Evolutionary conservation across 2,113 vertebrate species (phyloP).

Genomic region (Pomatorhinus ruficollis): DNA sequence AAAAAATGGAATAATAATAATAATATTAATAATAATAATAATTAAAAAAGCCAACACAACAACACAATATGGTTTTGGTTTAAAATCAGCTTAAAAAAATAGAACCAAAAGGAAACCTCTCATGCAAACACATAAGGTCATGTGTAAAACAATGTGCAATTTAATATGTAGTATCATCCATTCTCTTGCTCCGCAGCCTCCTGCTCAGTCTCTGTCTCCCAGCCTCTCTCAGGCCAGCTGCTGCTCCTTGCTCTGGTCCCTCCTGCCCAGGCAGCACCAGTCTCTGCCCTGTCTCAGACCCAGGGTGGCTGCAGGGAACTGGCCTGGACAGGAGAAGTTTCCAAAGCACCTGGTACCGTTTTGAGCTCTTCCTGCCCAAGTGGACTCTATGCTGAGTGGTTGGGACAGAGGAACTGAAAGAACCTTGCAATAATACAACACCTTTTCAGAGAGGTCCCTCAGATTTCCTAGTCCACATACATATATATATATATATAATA

Average conservation of each 20-base stretch:
- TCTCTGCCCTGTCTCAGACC: background rate
- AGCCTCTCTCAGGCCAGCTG: constrained; percentile 69
- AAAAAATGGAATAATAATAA: constrained; percentile 69
- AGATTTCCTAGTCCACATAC: constrained; percentile 71
- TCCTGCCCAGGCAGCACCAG: background rate
- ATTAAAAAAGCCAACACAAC: constrained; percentile 72
- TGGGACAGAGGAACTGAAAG: constrained; percentile 62
- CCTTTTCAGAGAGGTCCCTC: constrained; percentile 72
- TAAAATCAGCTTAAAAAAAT: constrained; percentile 82
- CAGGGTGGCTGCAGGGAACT: constrained; percentile 17
- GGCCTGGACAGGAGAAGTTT: background rate
- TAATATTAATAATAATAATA: constrained; percentile 8
- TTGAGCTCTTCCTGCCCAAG: constrained; percentile 73
- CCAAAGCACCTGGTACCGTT: constrained; percentile 46
- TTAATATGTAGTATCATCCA: constrained; percentile 88
- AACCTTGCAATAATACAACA: constrained; percentile 68
- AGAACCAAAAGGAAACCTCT: constrained; percentile 79
- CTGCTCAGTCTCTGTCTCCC: constrained; percentile 8
- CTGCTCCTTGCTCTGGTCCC: background rate
- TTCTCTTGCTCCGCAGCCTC: constrained; percentile 68
- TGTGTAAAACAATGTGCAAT: constrained; percentile 91
- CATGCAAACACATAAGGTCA: constrained; percentile 83
- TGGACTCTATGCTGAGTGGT: background rate
- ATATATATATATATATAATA: constrained; percentile 77
- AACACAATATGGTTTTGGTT: constrained; percentile 82